Conservation (phyloP, 1,140 invertebrate species). For the Aradophagus sp. region DNA sequence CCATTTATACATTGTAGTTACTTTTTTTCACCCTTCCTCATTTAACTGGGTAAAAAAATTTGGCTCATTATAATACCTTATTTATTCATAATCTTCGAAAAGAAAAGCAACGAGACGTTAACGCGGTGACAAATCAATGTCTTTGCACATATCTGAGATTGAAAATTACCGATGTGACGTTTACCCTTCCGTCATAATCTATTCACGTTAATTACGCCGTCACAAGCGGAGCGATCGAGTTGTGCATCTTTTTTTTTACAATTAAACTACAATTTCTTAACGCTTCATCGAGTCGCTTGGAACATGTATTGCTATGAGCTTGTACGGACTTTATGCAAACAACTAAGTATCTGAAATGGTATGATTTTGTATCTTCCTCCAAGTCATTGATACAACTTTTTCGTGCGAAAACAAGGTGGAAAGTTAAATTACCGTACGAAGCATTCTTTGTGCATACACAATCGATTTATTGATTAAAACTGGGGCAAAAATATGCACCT, state of each 20-base stretch:
- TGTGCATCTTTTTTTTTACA: slow-evolving; percentile 10
- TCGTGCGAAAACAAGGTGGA: slow-evolving; percentile 16
- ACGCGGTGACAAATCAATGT: not conserved
- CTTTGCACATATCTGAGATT: slow-evolving; percentile 1
- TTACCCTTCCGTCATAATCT: slow-evolving; percentile 1
- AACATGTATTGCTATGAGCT: slow-evolving; percentile 38
- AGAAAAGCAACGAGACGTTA: slow-evolving; percentile 11
- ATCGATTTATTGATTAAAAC: slow-evolving; percentile 44
- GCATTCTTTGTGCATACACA: slow-evolving; percentile 27
- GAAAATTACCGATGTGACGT: not conserved
- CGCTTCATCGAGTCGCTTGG: slow-evolving; percentile 32
- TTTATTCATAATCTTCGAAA: slow-evolving; percentile 1
- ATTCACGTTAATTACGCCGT: too few species aligned
- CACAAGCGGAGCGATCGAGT: too few species aligned
- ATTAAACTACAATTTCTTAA: slow-evolving; percentile 33
- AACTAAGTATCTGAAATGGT: slow-evolving; percentile 12
- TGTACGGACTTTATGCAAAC: slow-evolving; percentile 22
- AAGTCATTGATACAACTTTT: slow-evolving; percentile 7
- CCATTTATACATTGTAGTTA: too few species aligned
- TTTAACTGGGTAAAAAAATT: slow-evolving; percentile 21
- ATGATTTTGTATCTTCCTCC: too few species aligned
- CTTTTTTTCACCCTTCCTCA: slow-evolving; percentile 29
- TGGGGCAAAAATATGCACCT: slow-evolving; percentile 22
- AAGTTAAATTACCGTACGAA: slow-evolving; percentile 28
- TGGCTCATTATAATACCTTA: slow-evolving; percentile 9